Base-by-base conservation (phyloP, 2,888 invertebrate genomes). In the Synanthedon andrenaeformis region DNA sequence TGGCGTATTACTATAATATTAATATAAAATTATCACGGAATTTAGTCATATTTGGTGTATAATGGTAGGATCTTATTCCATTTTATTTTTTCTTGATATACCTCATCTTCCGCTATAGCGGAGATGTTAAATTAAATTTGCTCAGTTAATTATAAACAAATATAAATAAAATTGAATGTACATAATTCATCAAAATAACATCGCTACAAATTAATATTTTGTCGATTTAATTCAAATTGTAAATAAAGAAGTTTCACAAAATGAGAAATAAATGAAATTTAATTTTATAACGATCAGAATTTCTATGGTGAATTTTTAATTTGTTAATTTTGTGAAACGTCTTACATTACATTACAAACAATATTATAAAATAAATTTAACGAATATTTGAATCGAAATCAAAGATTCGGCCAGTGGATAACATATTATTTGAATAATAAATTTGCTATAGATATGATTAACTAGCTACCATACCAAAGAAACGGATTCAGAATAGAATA, bases 81-180 rank as follows among this genome's bases (percentile, higher is more conserved):
- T n/a, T 3, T 45, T 13, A n/a, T 45, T 6, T 45, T 45, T n/a
- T 5, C 45, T 14, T 45, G 6, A 45, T 13, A 13, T n/a, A 4
- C n/a, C n/a, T n/a, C n/a, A n/a, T 14, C 3, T 13, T 42, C 42
- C 42, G 45, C 3, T 5, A 45, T 45, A 49, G n/a, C n/a, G 5
- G 6, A 49, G 19, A 10, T 49, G 11, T 14, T 45, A 13, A 52
- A 55, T 56, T 56, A 52, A 55, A 56, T 56, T 55, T 52, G 45
- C 49, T 42, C 55, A 52, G 55, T 55, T 53, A 55, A 56, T 56
- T 41, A 53, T 55, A 55, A 48, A 53, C 52, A 55, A 55, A 56
- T 50, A 55, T 19, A 42, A 49, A 55, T 19, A 42, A 49, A 56
- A 45, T 54, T 55, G 49, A 52, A 49, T 42, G 35, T 51, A 51